Conservation (phyloP, 2,888 invertebrate species). For the Macaria liturata region DNA sequence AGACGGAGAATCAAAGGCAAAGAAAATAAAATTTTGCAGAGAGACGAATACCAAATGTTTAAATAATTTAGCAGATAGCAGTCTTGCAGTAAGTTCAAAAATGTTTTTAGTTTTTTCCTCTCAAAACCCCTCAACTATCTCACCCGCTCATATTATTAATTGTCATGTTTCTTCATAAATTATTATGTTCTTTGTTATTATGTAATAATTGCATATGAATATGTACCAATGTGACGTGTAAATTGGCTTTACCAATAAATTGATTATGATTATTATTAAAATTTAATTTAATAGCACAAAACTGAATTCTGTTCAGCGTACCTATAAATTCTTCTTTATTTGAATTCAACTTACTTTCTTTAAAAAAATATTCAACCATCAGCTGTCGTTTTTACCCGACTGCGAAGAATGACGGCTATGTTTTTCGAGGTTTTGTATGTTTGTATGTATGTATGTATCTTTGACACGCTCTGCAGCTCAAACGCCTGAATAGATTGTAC, state of each 20-base stretch:
- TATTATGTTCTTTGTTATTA: too few relatives aligned
- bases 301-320: constrained; percentile 1
- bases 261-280: too few relatives aligned
- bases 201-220: too few relatives aligned
- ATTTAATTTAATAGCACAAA: not conserved
- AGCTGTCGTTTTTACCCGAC: constrained; percentile 1
- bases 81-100: constrained; percentile 9
- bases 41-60: constrained; percentile 8
- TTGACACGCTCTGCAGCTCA: too few relatives aligned
- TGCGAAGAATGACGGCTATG: not conserved
- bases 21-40: constrained; percentile 6
- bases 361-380: not conserved
- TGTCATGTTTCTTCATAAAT: too few relatives aligned
- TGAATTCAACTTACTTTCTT: constrained; percentile 1
- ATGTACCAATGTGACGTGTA: too few relatives aligned
- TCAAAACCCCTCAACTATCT: not conserved
- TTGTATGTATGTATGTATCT: too few relatives aligned
- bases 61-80: constrained; percentile 1
- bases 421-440: too few relatives aligned
- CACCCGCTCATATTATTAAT: too few relatives aligned
- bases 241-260: too few relatives aligned
- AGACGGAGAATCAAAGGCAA: constrained; percentile 3
- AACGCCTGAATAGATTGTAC: too few relatives aligned
- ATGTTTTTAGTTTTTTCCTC: constrained; percentile 3
- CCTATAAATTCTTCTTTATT: not conserved